Conservation (phyloP, 2,888 invertebrate genomes). For the Tachina lurida region DNA sequence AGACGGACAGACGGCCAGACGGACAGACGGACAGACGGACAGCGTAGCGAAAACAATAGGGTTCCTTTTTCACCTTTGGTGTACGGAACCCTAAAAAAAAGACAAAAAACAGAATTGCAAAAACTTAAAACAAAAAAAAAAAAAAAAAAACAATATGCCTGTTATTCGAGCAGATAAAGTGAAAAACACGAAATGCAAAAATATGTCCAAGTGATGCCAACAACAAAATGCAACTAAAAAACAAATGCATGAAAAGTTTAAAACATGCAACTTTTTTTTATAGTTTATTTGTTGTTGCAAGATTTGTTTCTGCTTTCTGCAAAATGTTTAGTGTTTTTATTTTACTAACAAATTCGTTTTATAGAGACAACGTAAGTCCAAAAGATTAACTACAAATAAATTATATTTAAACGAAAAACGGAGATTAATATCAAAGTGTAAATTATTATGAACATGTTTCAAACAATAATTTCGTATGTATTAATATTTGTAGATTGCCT, state of each 20-base stretch:
- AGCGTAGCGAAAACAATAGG: too few relatives aligned
- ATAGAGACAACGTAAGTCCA: constrained; percentile 42
- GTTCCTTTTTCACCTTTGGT: too few relatives aligned
- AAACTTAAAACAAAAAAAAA: constrained; percentile 1
- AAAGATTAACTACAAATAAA: constrained; percentile 65
- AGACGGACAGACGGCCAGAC: too few relatives aligned
- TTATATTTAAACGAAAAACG: constrained; percentile 62
- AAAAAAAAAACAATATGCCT: constrained; percentile 27
- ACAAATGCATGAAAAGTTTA: constrained; percentile 44
- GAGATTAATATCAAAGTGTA: constrained; percentile 69
- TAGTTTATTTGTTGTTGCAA: not conserved
- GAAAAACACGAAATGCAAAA: constrained; percentile 57
- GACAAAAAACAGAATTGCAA: constrained; percentile 23
- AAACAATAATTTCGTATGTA: constrained; percentile 59
- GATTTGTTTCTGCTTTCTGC: not conserved
- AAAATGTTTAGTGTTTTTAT: constrained; percentile 18
- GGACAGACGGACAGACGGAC: too few relatives aligned
- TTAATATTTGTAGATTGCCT: constrained; percentile 46
- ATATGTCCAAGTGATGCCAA: constrained; percentile 61
- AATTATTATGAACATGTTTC: constrained; percentile 65
- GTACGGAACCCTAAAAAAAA: too few relatives aligned
- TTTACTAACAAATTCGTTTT: constrained; percentile 14
- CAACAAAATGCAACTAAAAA: constrained; percentile 33
- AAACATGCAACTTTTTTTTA: constrained; percentile 56
- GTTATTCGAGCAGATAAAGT: constrained; percentile 43